Percentiles rank a stretch among this genome's conserved stretches.
phyloP scores from a whole-genome alignment of 2,797 vertebrate species.

The Neosilurus mollespiculum region DNA sequence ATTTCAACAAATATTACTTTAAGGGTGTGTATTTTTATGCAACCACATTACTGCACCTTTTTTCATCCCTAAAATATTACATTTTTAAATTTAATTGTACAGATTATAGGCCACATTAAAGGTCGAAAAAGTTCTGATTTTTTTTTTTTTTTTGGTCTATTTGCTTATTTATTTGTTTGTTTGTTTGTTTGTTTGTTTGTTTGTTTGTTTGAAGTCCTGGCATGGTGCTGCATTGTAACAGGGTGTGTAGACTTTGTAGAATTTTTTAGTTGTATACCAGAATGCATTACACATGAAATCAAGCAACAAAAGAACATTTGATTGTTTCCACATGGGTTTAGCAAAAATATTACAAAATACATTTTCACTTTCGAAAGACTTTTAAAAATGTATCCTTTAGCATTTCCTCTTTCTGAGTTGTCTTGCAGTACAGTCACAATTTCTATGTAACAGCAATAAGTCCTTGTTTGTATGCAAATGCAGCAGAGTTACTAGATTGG shows the following conservation, averaged over 20 bases:
- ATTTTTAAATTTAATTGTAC: too few relatives aligned
- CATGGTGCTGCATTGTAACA: not conserved
- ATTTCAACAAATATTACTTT: too few relatives aligned
- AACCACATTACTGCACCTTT: too few relatives aligned
- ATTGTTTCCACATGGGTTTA: not conserved
- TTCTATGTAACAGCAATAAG: constrained; percentile 4
- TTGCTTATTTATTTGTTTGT: too few relatives aligned
- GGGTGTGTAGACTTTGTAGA: too few relatives aligned
- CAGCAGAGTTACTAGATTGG: constrained; percentile 18
- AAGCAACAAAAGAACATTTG: not conserved
- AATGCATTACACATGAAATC: not conserved
- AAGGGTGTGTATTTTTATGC: too few relatives aligned
- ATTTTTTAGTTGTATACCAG: not conserved
- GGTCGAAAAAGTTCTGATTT: too few relatives aligned
- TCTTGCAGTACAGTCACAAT: not conserved
- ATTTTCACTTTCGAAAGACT: not conserved
- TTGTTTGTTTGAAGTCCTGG: not conserved
- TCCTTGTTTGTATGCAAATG: constrained; percentile 50
- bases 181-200: too few relatives aligned
- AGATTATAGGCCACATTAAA: too few relatives aligned
- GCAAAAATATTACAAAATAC: not conserved
- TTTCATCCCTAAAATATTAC: too few relatives aligned
- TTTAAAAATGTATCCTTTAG: not conserved
- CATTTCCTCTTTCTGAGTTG: not conserved
- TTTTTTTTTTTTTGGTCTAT: too few relatives aligned